Evolutionary conservation across 1,140 invertebrate genomes (phyloP).

Genomic region (Cotesia glomerata): DNA sequence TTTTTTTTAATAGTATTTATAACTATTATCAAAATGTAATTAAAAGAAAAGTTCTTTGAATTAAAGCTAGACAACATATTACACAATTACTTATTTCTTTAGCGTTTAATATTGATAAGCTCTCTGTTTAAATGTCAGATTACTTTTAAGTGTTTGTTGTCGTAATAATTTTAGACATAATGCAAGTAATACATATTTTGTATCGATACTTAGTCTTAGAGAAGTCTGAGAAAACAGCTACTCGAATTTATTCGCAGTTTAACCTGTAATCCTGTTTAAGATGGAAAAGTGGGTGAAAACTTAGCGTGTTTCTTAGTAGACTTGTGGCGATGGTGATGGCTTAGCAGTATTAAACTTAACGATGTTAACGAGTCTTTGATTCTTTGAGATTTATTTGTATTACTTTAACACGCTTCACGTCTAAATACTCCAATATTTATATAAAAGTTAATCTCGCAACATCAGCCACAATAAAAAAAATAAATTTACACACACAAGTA

Average conservation of each 20-base stretch:
- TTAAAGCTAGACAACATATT: no score
- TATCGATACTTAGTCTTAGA: not conserved
- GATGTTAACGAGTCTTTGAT: constrained; percentile 51
- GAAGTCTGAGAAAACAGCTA: not conserved
- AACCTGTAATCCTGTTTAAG: constrained; percentile 51
- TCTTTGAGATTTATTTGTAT: constrained; percentile 32
- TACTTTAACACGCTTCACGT: not conserved
- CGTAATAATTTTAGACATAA: constrained; percentile 13
- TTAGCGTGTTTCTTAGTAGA: constrained; percentile 46
- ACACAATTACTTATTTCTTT: no score
- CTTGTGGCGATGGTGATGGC: constrained; percentile 43
- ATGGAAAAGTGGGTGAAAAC: constrained; percentile 47
- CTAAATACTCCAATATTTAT: not conserved
- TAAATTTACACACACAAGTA: constrained; percentile 29
- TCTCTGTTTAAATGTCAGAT: not conserved
- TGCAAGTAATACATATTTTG: constrained; percentile 18
- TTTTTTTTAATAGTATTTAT: no score
- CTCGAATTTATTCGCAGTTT: constrained; percentile 46
- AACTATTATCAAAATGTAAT: no score
- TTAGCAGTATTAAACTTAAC: constrained; percentile 48
- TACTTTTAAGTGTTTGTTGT: not conserved
- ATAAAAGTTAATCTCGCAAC: not conserved
- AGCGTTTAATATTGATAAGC: no score
- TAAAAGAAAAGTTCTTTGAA: no score
- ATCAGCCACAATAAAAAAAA: not conserved